A percentile compares a stretch with the other conserved stretches of the same genome.
Conservation (phyloP, 2,888 invertebrate species). For the Tetranychus piercei region DNA sequence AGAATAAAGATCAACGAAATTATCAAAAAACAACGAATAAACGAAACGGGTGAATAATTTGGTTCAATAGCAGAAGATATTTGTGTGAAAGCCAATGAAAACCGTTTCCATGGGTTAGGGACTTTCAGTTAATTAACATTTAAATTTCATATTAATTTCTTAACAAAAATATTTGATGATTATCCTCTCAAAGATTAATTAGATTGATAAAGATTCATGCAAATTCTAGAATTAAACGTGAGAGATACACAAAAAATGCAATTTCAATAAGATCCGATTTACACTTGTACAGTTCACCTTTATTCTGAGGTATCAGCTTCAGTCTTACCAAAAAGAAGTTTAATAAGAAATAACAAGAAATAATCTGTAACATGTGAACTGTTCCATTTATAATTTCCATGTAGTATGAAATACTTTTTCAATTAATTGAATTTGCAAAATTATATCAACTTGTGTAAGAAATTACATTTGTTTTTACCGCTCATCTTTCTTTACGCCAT, state of each 20-base stretch:
- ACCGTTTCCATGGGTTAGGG: background rate
- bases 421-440: background rate
- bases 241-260: no score
- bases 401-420: background rate
- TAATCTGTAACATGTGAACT: no score
- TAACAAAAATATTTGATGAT: background rate
- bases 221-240: no score
- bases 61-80: background rate
- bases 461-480: background rate
- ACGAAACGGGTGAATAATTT: background rate
- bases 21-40: background rate
- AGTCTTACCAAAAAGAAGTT: no score
- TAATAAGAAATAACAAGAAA: no score
- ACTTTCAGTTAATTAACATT: background rate
- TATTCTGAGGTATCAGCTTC: no score
- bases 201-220: background rate
- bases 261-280: no score
- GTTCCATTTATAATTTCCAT: background rate
- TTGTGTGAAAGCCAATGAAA: background rate
- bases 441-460: background rate
- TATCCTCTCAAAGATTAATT: background rate
- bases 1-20: background rate
- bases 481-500: background rate
- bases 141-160: background rate
- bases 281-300: no score